phyloP scores from a whole-genome alignment of 2,888 invertebrate species.

The Drosophila mimetica region DNA sequence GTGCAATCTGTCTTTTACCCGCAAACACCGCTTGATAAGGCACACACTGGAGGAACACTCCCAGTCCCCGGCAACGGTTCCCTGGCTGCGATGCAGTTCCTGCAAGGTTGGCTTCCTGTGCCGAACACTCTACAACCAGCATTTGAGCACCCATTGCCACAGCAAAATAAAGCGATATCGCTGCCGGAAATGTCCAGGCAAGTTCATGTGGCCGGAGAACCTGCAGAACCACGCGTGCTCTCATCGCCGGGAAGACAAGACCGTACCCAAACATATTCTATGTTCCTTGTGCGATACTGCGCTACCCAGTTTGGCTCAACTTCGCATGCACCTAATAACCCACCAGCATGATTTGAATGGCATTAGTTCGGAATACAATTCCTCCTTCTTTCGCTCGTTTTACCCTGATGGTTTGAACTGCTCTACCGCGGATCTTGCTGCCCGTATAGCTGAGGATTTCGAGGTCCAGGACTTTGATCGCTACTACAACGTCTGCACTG shows the following conservation, averaged over 20 bases:
- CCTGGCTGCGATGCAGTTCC: constrained; percentile 84
- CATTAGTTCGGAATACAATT: constrained; percentile 55
- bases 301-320: constrained; percentile 52
- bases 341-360: constrained; percentile 70
- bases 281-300: constrained; percentile 73
- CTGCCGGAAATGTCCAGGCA: constrained; percentile 80
- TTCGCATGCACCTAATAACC: constrained; percentile 67
- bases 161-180: constrained; percentile 72
- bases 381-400: constrained; percentile 59
- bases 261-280: constrained; percentile 1
- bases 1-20: constrained; percentile 69
- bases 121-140: constrained; percentile 85
- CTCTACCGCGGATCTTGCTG: constrained; percentile 43
- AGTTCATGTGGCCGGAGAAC: constrained; percentile 82
- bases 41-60: constrained; percentile 79
- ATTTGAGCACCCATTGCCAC: constrained; percentile 84
- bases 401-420: constrained; percentile 45
- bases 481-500: constrained; percentile 80
- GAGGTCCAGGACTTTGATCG: constrained; percentile 63
- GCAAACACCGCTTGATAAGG: constrained; percentile 74
- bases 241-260: constrained; percentile 28
- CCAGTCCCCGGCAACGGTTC: constrained; percentile 82
- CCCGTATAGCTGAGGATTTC: constrained; percentile 63
- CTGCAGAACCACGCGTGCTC: constrained; percentile 76
- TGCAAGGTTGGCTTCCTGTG: constrained; percentile 86